Base-by-base conservation (phyloP, 2,113 vertebrate species). In the Cinclus mexicanus region DNA sequence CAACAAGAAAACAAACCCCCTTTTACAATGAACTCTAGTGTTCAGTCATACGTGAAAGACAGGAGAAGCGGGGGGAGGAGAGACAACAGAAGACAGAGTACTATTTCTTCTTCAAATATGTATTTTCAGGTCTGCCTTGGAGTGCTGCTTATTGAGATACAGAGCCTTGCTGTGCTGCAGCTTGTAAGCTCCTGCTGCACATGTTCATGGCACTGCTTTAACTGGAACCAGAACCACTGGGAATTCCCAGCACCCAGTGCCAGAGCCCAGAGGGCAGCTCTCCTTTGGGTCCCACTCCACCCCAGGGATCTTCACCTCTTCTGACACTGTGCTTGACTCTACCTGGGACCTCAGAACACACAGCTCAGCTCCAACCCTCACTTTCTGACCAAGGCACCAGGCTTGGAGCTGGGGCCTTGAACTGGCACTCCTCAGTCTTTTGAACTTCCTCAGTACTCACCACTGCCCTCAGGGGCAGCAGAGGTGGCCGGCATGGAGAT, bases 41-140 rank as follows among this genome's bases (percentile, higher is more conserved):
- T 89, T 96, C 95, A 97, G 88, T 87, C 86, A 94, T 82, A 89
- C 0, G 29, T 91, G 86, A 95, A 94, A 94, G 72, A 83, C 78
- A 53, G 55, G 55, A 69, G 65, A 67, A 64, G 49, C 20, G n/a
- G 39, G 49, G 35, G 65, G 46, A 39, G n/a, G 35, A 86, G 41
- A 89, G 60, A 97, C 64, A 90, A 85, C 33, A 88, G 68, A 91
- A 95, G 76, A 79, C 72, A 91, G 76, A 97, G 65, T 83, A 88
- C 87, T 91, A 63, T 95, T 94, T 93, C 84, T 80, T 94, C 89
- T 90, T 93, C 93, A 94, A 95, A 95, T 93, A 96, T 95, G 95
- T 97, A 94, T 97, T 94, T 95, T 95, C 65, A 74, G 80, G 90
- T 92, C 80, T 94, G 80, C 69, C 88, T 93, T 55, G 26, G 83